Evolutionary conservation across 2,797 vertebrate genomes (phyloP), one percentile per base, ranked within the genome.

Genomic region (Chelonia mydas): DNA sequence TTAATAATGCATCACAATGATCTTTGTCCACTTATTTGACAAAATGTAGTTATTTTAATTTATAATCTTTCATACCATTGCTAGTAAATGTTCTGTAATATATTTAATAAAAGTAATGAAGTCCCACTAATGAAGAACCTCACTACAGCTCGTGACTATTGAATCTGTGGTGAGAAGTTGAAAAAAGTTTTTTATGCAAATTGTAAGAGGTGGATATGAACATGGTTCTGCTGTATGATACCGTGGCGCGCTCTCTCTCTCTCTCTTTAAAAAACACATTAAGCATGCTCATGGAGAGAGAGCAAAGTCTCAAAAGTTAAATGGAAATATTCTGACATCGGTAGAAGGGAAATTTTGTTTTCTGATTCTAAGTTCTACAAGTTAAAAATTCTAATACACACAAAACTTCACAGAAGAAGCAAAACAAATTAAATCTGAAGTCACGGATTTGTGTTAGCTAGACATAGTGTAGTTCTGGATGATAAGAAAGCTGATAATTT

Each of bases 21-120:
- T 87, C 49, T 86, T 59, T 15, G 31, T 61, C 28, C 31, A 19
- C 51, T 88, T 96, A 84, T 83, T 94, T 89, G 93, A 88, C 90
- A 95, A 54, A 92, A 49, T 19, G 6, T 89, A 76, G 65, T 94
- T 95, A 68, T 94, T 95, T 93, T 93, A 96, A 88, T 86, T 55
- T 84, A 15, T 72, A 93, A 79, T 93, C 95, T 96, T 96, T 65
- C 89, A 94, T 94, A 83, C 19, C 76, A n/a, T 53, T 53, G 59
- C 84, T 91, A 87, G 12, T 45, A 93, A 93, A 87, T 45, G 59
- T 78, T 89, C 4, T 2, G 68, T 83, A 89, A 87, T 50, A 3
- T 90, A 61, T 84, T 92, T 92, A 79, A 90, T 84, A 81, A 93
- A 91, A 90, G 87, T 84, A 89, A 90, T 90, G 83, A 77, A 88